Evolutionary conservation across 2,888 invertebrate species (phyloP).

Genomic region (Drosophila suboccidentalis): DNA sequence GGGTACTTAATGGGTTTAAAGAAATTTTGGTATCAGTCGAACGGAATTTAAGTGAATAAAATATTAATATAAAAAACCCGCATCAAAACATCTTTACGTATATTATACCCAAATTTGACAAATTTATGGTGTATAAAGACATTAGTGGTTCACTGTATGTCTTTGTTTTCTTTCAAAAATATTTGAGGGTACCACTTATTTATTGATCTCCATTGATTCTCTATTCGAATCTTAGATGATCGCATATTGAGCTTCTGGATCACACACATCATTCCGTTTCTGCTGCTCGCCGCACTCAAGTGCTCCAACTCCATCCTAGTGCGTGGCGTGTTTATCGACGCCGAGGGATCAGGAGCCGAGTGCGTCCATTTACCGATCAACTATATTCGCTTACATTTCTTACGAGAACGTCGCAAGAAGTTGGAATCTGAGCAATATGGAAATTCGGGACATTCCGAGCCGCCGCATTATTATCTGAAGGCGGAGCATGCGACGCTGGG

Average conservation of each 20-base stretch:
- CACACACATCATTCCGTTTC: slow-evolving; percentile 91
- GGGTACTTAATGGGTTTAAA: too few relatives aligned
- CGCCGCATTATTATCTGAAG: slow-evolving; percentile 66
- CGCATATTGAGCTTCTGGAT: slow-evolving; percentile 92
- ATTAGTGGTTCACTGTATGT: too few relatives aligned
- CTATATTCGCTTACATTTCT: slow-evolving; percentile 92
- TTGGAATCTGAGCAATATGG: slow-evolving; percentile 25
- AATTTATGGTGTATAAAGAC: too few relatives aligned
- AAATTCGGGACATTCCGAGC: slow-evolving; percentile 23
- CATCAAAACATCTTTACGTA: too few relatives aligned
- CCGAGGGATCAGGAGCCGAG: slow-evolving; percentile 92
- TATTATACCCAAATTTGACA: too few relatives aligned
- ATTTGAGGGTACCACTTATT: too few relatives aligned
- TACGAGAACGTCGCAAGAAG: slow-evolving; percentile 89
- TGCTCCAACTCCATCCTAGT: slow-evolving; percentile 95
- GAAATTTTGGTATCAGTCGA: too few relatives aligned
- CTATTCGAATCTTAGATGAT: slow-evolving; percentile 87
- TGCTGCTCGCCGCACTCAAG: slow-evolving; percentile 91
- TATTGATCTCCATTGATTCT: background rate
- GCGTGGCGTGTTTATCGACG: slow-evolving; percentile 95
- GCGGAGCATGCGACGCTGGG: slow-evolving; percentile 56
- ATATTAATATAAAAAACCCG: too few relatives aligned
- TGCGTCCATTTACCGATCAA: slow-evolving; percentile 94
- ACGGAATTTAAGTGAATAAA: too few relatives aligned
- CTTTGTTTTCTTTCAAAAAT: background rate